Evolutionary conservation across 1,140 invertebrate genomes (phyloP), one percentile per base, ranked within the genome.

Genomic region (Drosophila lacteicornis): DNA sequence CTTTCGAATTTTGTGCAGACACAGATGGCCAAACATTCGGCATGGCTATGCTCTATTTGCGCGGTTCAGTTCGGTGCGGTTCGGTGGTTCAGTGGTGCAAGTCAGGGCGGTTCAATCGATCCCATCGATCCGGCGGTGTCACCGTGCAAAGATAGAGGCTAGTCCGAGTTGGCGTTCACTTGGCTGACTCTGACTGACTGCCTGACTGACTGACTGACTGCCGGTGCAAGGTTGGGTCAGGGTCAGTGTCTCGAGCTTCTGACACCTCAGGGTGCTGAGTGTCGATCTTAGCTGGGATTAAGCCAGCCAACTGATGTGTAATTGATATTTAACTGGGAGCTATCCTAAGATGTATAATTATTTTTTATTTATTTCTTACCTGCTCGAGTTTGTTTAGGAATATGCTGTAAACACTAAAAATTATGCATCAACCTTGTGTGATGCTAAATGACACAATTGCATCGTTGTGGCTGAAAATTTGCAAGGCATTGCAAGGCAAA

Each of bases 1-100:
- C 76, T 87, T 86, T 82, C 76, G 79, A 85, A 86, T 80, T 70
- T 56, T 33, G 38, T 43, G 68, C 68, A 66, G 82, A 75, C 57
- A 85, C 78, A 85, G 78, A 81, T 84, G 78, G 82, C 50, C 82
- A 85, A 78, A 80, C 74, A 69, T 67, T 74, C 46, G 83, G 59
- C 75, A 79, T 82, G 61, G 75, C 62, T 79, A 80, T 81, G 83
- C 83, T 87, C 83, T 77, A 87, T 87, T 87, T 87, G 83, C 63
- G 50, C 8, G 33, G 51, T 22, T 55, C 38, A 19, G 51, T 38
- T 55, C 51, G 66, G 13, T 60, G 61, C 42, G 69, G 59, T 63
- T 57, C 69, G 15, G 69, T 63, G 67, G 66, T 25, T 71, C n/a
- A 19, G 66, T 70, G 69, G 51, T 58, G 69, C 66, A 59, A 59